Evolutionary conservation across 1,140 invertebrate genomes (phyloP).

Genomic region (Diorhabda elongata): DNA sequence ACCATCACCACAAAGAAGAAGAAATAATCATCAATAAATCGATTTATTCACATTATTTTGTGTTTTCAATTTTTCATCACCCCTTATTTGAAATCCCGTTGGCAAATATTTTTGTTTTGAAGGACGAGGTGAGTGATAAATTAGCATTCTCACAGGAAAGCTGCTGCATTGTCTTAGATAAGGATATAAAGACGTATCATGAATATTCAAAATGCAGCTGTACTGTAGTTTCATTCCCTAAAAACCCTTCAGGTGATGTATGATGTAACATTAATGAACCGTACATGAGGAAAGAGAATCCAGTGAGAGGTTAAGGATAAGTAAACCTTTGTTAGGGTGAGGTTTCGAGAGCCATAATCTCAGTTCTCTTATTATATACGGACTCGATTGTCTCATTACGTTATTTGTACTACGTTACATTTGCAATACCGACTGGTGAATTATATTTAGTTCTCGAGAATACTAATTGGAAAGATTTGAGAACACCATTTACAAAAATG

Average conservation of each 20-base stretch:
- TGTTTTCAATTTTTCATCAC: neutral
- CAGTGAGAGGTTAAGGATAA: neutral
- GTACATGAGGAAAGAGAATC: neutral
- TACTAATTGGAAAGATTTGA: neutral
- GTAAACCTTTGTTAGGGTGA: neutral
- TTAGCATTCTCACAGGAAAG: neutral
- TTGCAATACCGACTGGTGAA: neutral
- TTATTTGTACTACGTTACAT: neutral
- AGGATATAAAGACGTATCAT: neutral
- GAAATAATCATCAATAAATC: neutral
- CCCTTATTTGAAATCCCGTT: neutral
- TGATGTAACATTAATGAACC: slow-evolving; percentile 1
- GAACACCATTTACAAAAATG: neutral
- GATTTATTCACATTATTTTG: neutral
- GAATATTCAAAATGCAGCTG: slow-evolving; percentile 2
- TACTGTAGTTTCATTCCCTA: neutral
- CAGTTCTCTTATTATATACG: neutral
- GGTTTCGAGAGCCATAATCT: neutral
- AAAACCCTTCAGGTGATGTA: slow-evolving; percentile 2
- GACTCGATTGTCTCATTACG: neutral
- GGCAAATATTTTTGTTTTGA: neutral
- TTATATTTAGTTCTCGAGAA: neutral
- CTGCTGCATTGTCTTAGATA: neutral
- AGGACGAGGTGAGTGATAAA: neutral
- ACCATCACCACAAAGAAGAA: neutral